Base-by-base conservation (phyloP, 2,797 vertebrate genomes). In the Sandelia bainsii region DNA sequence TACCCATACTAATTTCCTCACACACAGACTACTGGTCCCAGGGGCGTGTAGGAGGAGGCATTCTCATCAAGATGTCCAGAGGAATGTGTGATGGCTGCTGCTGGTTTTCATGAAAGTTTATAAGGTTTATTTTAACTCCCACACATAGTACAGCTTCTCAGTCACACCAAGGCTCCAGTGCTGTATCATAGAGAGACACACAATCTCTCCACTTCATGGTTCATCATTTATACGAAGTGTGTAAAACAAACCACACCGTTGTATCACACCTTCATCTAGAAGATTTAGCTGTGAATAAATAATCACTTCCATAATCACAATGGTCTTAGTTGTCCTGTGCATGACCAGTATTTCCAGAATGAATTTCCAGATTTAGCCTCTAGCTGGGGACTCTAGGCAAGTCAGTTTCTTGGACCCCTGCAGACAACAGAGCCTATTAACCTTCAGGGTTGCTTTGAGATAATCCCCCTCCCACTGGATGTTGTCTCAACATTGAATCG, bases 121-220 rank as follows among this genome's bases (percentile, higher is more conserved):
- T 74, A 53, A 75, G 79, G 79, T 85, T 92, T 90, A 90, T 91
- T 92, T 91, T 66, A 86, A 85, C 89, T 89, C 85, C 81, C 70
- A 80, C 83, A 69, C 85, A 85, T 75, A 82, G 75, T 69, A 44
- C 16, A 8, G 39, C 61, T 72, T 20, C 62, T 82, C 44, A 61
- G 72, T 80, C 71, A 68, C 77, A 64, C 45, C 8, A 0, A 22
- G 72, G 58, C 77, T 70, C 68, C 52, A 34, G 61, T 14, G 34
- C 57, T 61, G 27, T 51, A 64, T 65, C 59, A 37, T 3, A 42
- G 37, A 57, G 45, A 51, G 37, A 46, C 52, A 11, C 42, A 45
- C 25, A 27, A 7, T 48, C 23, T 56, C 23, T 11, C 17, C 22
- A 40, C 42, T 37, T n/a, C 8, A 11, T 11, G 8, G 6, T 45